A percentile compares a stretch with the other conserved stretches of the same genome.
These are phyloP conservation scores for Rotaria sp. DNA, from an alignment of 2,888 invertebrate species.

Conservation along the genomic window DNA sequence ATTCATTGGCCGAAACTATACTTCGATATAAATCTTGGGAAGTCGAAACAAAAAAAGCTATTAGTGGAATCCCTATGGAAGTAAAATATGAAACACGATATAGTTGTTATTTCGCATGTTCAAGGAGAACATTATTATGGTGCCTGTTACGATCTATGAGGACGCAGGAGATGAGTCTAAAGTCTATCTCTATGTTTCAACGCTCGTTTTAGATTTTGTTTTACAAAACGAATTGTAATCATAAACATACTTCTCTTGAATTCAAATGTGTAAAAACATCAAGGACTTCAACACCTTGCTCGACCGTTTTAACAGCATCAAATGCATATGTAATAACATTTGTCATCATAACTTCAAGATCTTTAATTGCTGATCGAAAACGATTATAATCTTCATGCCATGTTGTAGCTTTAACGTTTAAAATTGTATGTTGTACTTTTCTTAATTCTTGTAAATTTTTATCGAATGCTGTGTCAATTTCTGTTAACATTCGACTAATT, in stretches of 20 bases:
- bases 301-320: conserved; percentile 69
- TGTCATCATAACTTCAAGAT: conserved; percentile 69
- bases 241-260: conserved; percentile 60
- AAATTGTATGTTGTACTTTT: conserved; percentile 60
- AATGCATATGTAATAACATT: conserved; percentile 73
- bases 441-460: conserved; percentile 63
- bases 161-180: too few species aligned
- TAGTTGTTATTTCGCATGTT: too few species aligned
- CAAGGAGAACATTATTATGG: too few species aligned
- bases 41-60: too few species aligned
- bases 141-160: too few species aligned
- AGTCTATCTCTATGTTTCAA: too few species aligned
- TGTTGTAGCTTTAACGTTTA: conserved; percentile 58
- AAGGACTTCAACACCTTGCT: conserved; percentile 71
- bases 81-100: too few species aligned
- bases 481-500: conserved; percentile 53
- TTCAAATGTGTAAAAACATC: conserved; percentile 72
- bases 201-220: too few species aligned
- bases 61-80: too few species aligned
- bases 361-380: conserved; percentile 59
- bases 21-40: too few species aligned
- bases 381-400: conserved; percentile 69
- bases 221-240: too few species aligned
- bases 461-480: conserved; percentile 69
- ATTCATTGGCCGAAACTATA: too few species aligned